phyloP scores from a whole-genome alignment of 2,113 vertebrate species.

The Naja naja region DNA sequence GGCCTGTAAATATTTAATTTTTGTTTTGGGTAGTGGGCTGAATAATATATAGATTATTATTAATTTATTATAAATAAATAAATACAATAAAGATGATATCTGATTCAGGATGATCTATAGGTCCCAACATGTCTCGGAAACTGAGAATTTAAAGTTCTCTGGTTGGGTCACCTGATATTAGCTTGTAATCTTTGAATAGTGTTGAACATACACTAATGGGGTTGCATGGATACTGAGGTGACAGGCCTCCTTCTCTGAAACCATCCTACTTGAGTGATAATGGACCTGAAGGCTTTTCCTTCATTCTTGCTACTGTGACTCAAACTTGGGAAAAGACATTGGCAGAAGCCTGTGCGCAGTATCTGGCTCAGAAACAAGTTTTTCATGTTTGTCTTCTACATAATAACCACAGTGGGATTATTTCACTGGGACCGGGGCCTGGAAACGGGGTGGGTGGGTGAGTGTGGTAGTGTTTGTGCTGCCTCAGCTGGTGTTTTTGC shows the following conservation, averaged over 20 bases:
- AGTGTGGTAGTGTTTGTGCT: background rate
- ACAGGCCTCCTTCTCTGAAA: slow-evolving; percentile 29
- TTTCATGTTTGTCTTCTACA: background rate
- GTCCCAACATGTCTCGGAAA: background rate
- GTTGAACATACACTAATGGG: background rate
- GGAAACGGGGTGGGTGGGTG: background rate
- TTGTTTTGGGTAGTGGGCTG: background rate
- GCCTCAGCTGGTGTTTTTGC: background rate
- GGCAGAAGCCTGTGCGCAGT: background rate
- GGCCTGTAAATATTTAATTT: background rate
- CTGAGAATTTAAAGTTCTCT: background rate
- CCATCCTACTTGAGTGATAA: slow-evolving; percentile 23
- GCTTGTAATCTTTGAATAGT: background rate
- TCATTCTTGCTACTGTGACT: background rate
- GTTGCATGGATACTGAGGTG: slow-evolving; percentile 1
- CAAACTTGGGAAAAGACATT: background rate
- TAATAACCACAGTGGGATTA: slow-evolving; percentile 11
- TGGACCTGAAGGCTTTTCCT: background rate
- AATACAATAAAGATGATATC: background rate
- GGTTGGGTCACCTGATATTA: background rate
- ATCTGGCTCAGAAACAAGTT: background rate
- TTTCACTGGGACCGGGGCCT: slow-evolving; percentile 24
- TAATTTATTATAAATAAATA: background rate
- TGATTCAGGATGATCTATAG: background rate
- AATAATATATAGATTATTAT: background rate